phyloP scores from a whole-genome alignment of 2,888 invertebrate genomes.

The Anagyrus pseudococci region DNA sequence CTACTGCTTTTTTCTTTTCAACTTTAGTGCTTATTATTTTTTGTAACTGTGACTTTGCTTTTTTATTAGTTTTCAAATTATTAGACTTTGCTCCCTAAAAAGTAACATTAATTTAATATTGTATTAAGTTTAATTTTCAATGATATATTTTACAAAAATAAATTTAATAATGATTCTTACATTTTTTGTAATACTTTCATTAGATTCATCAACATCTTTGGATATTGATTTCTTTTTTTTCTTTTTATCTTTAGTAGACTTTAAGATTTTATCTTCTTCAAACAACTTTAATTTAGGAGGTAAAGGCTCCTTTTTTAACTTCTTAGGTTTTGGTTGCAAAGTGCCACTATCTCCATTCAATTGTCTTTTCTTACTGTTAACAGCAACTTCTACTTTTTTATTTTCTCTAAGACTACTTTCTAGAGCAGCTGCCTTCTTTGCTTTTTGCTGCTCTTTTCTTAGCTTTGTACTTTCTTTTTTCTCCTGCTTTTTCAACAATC shows the following conservation, averaged over 20 bases:
- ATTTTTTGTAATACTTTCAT: no score
- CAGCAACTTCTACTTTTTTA: neutral
- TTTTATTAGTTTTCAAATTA: no score
- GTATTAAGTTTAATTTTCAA: no score
- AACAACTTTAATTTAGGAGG: slow-evolving; percentile 24
- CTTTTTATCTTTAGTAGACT: slow-evolving; percentile 4
- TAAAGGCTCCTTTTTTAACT: slow-evolving; percentile 33
- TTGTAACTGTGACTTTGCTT: slow-evolving; percentile 5
- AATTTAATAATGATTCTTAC: no score
- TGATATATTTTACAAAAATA: no score
- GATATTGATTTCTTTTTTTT: slow-evolving; percentile 25
- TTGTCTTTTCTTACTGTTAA: slow-evolving; percentile 29
- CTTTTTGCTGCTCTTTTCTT: slow-evolving; percentile 37
- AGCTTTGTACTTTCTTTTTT: slow-evolving; percentile 37
- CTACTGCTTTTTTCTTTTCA: neutral
- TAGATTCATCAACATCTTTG: slow-evolving; percentile 9
- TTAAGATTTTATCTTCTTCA: slow-evolving; percentile 16
- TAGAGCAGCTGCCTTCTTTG: slow-evolving; percentile 21
- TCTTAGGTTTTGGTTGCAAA: slow-evolving; percentile 34
- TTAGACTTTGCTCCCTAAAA: no score
- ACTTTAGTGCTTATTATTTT: slow-evolving; percentile 1
- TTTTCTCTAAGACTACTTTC: slow-evolving; percentile 23
- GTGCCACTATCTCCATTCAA: slow-evolving; percentile 9
- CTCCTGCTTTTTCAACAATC: slow-evolving; percentile 55
- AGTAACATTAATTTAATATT: no score